These are phyloP conservation scores for Syritta pipiens DNA, from an alignment of 2,888 invertebrate genomes.

Conservation along the genomic window DNA sequence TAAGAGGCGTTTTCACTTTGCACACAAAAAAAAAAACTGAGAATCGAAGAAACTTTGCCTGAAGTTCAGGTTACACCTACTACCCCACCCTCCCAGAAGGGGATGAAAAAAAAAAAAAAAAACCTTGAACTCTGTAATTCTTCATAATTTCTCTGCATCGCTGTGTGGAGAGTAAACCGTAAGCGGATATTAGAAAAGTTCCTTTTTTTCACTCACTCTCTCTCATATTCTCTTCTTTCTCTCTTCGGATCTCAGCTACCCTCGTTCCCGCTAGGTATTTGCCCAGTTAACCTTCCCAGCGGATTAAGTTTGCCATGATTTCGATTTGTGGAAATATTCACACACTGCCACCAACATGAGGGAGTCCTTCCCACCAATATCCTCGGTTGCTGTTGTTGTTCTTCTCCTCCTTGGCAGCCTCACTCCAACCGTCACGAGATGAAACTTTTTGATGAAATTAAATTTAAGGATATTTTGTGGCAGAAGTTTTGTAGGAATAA, in stretches of 20 bases:
- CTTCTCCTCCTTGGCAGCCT: no score
- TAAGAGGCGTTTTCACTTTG: no score
- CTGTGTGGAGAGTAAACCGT: conserved; percentile 21
- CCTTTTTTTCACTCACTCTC: not conserved
- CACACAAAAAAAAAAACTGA: not conserved
- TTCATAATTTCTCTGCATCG: conserved; percentile 18
- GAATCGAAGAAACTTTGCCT: conserved; percentile 6
- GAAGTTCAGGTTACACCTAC: conserved; percentile 1
- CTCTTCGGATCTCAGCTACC: not conserved
- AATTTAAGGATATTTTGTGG: conserved; percentile 2
- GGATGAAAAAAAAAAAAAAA: not conserved
- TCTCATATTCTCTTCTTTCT: not conserved
- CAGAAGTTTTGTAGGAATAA: not conserved
- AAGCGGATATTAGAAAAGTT: conserved; percentile 54
- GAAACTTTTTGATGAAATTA: conserved; percentile 23
- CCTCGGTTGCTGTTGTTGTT: no score
- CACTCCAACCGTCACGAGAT: no score
- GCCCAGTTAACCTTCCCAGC: conserved; percentile 19
- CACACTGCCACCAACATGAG: not conserved
- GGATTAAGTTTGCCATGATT: conserved; percentile 24
- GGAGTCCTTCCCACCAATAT: no score
- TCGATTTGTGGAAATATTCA: conserved; percentile 14
- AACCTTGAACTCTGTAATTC: conserved; percentile 38
- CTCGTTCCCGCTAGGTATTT: not conserved
- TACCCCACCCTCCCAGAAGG: not conserved